Conservation (phyloP, 2,888 invertebrate genomes). For the Chaitophorus viminalis region DNA sequence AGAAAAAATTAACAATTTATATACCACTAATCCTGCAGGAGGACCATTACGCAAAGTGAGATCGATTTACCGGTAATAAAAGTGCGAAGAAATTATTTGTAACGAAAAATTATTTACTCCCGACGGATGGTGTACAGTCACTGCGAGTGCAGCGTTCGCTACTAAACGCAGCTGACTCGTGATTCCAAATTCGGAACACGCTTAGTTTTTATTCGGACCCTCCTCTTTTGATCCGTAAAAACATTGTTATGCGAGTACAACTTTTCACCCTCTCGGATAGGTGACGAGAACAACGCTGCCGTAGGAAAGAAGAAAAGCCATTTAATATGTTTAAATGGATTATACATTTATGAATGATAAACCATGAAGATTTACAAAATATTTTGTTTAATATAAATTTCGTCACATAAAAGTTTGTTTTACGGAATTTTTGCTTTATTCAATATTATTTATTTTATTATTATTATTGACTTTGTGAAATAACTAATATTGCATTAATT, state of each 20-base stretch:
- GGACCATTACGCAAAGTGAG: background rate
- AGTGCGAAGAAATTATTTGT: slow-evolving; percentile 32
- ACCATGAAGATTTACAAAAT: too few species aligned
- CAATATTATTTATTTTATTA: too few species aligned
- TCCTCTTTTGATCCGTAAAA: slow-evolving; percentile 34
- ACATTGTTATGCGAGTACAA: background rate
- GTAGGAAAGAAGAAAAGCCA: too few species aligned
- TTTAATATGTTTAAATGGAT: too few species aligned
- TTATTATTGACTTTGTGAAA: too few species aligned
- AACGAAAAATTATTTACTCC: slow-evolving; percentile 49
- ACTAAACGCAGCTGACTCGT: background rate
- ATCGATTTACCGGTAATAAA: slow-evolving; percentile 30
- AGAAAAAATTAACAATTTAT: background rate
- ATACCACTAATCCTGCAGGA: background rate
- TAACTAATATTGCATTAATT: too few species aligned
- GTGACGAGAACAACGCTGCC: background rate
- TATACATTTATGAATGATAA: too few species aligned
- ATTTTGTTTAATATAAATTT: too few species aligned
- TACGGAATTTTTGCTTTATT: too few species aligned
- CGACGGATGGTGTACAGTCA: background rate
- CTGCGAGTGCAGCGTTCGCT: background rate
- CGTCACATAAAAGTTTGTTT: too few species aligned
- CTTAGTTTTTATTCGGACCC: background rate
- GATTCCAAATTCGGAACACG: slow-evolving; percentile 51
- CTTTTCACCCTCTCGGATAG: slow-evolving; percentile 3